These are phyloP conservation scores for Sciaenops ocellatus DNA, from an alignment of 2,797 vertebrate genomes.

Conservation along the genomic window DNA sequence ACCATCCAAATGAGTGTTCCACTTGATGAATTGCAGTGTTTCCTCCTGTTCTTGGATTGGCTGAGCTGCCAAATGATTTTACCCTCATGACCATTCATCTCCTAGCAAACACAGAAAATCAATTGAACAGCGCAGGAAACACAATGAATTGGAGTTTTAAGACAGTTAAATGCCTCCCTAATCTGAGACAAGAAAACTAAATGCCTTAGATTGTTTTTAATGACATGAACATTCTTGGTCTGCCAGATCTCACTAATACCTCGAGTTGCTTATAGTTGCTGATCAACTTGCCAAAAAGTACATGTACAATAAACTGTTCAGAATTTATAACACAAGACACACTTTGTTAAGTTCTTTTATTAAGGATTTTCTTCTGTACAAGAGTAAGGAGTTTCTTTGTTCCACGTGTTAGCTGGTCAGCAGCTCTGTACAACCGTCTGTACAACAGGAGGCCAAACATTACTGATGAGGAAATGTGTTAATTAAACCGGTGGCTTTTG, in stretches of 20 bases:
- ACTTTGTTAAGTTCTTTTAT: conserved; percentile 71
- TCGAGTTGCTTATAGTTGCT: background rate
- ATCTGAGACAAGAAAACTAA: conserved; percentile 5
- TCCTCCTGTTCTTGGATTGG: background rate
- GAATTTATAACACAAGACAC: background rate
- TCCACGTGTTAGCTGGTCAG: conserved; percentile 56
- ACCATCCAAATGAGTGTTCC: background rate
- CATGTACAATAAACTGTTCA: background rate
- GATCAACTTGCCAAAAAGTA: background rate
- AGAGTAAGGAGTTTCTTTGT: conserved; percentile 54
- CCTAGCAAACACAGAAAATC: conserved; percentile 3
- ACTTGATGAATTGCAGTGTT: background rate
- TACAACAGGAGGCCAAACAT: conserved; percentile 64
- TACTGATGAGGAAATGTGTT: conserved; percentile 47
- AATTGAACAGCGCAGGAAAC: background rate
- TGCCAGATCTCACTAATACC: background rate
- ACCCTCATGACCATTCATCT: conserved; percentile 10
- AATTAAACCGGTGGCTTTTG: conserved; percentile 40
- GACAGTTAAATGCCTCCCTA: background rate
- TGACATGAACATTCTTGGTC: background rate
- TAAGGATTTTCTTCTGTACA: conserved; percentile 75
- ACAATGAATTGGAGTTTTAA: conserved; percentile 12
- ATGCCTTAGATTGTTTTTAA: background rate
- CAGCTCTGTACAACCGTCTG: conserved; percentile 69
- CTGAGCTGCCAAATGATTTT: background rate